A percentile compares a stretch with the other conserved stretches of the same genome.
Evolutionary conservation across 2,113 vertebrate genomes (phyloP).

Genomic region (Oxyura jamaicensis): DNA sequence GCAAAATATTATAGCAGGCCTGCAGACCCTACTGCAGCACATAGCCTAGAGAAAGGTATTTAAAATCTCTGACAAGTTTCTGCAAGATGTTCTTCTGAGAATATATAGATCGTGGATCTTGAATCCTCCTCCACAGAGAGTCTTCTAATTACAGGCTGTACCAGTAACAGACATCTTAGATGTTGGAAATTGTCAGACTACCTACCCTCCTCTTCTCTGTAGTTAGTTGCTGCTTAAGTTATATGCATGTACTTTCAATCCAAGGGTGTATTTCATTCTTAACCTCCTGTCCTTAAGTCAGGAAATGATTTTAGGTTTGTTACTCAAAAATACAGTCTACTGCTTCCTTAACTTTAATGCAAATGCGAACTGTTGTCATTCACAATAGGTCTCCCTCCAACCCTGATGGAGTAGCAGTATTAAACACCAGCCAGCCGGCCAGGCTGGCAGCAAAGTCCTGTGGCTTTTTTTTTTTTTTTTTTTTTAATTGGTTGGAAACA

Average conservation of each 20-base stretch:
- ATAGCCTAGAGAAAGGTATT: not conserved
- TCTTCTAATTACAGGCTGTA: not conserved
- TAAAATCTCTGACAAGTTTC: not conserved
- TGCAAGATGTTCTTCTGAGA: not conserved
- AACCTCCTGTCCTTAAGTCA: not conserved
- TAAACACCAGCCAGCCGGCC: too few species aligned
- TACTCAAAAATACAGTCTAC: not conserved
- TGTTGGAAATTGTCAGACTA: not conserved
- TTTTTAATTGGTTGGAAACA: constrained; percentile 7
- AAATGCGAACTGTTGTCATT: too few species aligned
- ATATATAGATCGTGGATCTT: not conserved
- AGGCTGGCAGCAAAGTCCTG: too few species aligned
- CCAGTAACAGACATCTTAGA: not conserved
- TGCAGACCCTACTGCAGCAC: not conserved
- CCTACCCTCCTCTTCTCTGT: not conserved
- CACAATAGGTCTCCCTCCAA: too few species aligned
- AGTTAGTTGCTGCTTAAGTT: not conserved
- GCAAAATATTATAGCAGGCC: not conserved
- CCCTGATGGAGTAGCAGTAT: too few species aligned
- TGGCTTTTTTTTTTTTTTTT: not conserved
- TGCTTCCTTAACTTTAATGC: not conserved
- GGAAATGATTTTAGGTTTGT: not conserved
- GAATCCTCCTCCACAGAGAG: not conserved
- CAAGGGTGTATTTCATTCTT: not conserved
- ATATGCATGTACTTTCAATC: not conserved